Percentiles rank a stretch among this genome's conserved stretches.
phyloP scores from a whole-genome alignment of 2,888 invertebrate species.

The Cataglyphis albicans region DNA sequence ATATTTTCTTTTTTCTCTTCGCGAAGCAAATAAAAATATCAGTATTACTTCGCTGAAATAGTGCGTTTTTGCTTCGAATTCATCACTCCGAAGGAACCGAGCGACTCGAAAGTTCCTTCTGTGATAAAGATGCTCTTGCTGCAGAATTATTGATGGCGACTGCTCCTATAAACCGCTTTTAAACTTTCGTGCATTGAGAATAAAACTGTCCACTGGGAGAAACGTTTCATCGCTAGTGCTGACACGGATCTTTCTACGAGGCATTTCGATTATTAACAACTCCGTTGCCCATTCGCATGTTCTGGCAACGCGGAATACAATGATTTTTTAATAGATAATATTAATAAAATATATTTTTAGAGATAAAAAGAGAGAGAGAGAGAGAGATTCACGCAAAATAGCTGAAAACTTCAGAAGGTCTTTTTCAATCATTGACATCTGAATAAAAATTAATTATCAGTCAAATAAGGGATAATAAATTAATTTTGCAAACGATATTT shows the following conservation, averaged over 20 bases:
- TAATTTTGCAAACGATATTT: not conserved
- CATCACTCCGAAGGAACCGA: not conserved
- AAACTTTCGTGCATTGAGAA: not conserved
- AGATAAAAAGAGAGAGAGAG: too few relatives aligned
- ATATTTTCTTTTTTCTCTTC: not conserved
- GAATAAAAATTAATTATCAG: not conserved
- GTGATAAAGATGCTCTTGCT: conserved; percentile 32
- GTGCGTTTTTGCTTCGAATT: not conserved
- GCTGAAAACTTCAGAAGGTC: not conserved
- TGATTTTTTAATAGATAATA: not conserved
- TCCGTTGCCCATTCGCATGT: not conserved
- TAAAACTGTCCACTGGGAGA: conserved; percentile 13
- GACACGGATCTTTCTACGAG: not conserved
- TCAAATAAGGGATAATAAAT: not conserved
- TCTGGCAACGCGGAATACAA: conserved; percentile 13
- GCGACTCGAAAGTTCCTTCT: conserved; percentile 30
- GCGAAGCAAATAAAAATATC: conserved; percentile 29
- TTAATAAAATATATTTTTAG: not conserved
- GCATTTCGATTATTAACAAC: conserved; percentile 10
- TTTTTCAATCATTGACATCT: not conserved
- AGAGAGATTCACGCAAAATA: too few relatives aligned
- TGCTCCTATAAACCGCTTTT: conserved; percentile 31
- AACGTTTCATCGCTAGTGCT: not conserved
- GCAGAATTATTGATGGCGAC: conserved; percentile 34
- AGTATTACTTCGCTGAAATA: conserved; percentile 30